Conservation (phyloP, 23 tunicate species). For the Botrylloides violaceus region DNA sequence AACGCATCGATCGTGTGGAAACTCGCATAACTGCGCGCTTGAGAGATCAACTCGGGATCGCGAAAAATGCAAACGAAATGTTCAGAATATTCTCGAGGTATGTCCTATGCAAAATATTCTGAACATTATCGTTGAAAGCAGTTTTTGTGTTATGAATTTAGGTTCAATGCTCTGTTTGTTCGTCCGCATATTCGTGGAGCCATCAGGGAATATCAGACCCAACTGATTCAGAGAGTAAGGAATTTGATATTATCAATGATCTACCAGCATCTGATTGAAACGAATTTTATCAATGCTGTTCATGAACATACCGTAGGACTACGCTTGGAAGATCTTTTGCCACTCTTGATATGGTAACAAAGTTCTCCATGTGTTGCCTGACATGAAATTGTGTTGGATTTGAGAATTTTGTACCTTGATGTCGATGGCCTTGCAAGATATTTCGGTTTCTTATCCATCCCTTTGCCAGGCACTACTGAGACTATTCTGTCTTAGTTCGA, state of each 20-base stretch:
- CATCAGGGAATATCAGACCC: constrained; percentile 94
- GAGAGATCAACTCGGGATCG: constrained; percentile 93
- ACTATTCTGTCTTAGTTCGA: too few relatives aligned
- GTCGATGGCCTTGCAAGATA: too few relatives aligned
- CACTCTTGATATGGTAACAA: background rate
- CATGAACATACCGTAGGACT: background rate
- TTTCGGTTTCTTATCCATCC: too few relatives aligned
- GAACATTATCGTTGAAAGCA: background rate
- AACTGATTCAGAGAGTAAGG: constrained; percentile 87
- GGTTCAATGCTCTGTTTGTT: constrained; percentile 96
- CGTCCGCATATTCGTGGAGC: constrained; percentile 98
- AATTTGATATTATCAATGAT: background rate
- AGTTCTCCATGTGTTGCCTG: too few relatives aligned
- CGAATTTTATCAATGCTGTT: background rate
- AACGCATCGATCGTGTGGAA: constrained; percentile 94
- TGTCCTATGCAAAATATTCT: background rate
- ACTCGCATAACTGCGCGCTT: constrained; percentile 81
- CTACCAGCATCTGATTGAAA: background rate
- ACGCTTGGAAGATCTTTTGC: background rate
- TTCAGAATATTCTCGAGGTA: constrained; percentile 95
- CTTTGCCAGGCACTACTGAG: too few relatives aligned
- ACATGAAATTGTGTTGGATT: too few relatives aligned
- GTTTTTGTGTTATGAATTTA: constrained; percentile 5
- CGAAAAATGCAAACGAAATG: constrained; percentile 98
- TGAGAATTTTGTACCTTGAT: too few relatives aligned